phyloP scores from a whole-genome alignment of 2,888 invertebrate genomes.

The Germaria angustata region DNA sequence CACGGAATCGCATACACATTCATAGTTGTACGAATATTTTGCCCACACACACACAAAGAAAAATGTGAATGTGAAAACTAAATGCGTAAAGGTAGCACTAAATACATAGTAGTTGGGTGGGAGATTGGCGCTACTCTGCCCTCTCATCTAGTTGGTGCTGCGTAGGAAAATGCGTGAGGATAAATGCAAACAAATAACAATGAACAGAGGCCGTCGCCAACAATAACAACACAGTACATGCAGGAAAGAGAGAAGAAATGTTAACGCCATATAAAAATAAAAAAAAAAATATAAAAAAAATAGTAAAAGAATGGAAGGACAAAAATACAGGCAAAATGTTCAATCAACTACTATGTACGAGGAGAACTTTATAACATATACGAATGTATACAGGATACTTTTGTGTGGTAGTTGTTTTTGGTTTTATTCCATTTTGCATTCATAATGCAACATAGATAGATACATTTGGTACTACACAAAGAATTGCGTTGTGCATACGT shows the following conservation, averaged over 20 bases:
- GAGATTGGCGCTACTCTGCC: neutral
- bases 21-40: neutral
- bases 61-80: constrained; percentile 49
- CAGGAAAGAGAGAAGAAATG: constrained; percentile 33
- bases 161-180: constrained; percentile 57
- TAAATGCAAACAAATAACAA: constrained; percentile 53
- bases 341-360: neutral
- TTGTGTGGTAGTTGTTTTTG: neutral
- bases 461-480: constrained; percentile 9
- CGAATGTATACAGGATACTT: constrained; percentile 31
- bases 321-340: neutral
- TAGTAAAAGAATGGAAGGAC: neutral
- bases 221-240: neutral
- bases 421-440: constrained; percentile 28
- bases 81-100: constrained; percentile 57
- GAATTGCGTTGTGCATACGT: neutral
- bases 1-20: constrained; percentile 1
- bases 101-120: neutral
- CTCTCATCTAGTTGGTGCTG: neutral
- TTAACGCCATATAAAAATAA: constrained; percentile 21
- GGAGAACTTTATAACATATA: neutral
- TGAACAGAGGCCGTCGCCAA: constrained; percentile 14
- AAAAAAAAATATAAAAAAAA: neutral
- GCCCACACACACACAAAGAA: neutral
- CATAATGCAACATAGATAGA: neutral